Evolutionary conservation across 2,888 invertebrate species (phyloP).

Genomic region (Zhuqinia jingwanae): DNA sequence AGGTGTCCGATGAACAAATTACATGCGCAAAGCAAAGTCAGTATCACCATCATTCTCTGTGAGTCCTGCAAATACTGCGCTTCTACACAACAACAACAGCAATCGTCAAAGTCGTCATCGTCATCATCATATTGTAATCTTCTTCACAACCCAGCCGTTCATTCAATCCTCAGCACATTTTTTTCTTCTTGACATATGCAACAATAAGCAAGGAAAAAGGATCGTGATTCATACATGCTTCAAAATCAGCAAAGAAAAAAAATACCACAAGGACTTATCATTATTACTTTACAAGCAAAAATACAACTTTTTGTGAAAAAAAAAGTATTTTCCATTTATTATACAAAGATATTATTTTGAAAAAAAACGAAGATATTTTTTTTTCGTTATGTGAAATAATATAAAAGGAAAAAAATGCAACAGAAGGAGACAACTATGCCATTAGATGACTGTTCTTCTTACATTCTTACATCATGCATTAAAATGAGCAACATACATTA

Average conservation of each 20-base stretch:
- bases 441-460: conserved; percentile 52
- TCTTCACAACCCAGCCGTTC: conserved; percentile 52
- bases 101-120: conserved; percentile 18
- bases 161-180: conserved; percentile 46
- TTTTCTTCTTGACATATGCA: conserved; percentile 38
- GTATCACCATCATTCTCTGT: conserved; percentile 8
- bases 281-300: not conserved
- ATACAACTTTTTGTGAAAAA: conserved; percentile 41
- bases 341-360: too few species aligned
- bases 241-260: conserved; percentile 54
- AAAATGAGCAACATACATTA: conserved; percentile 25
- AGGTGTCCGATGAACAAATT: conserved; percentile 67
- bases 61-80: not conserved
- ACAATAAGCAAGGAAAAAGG: conserved; percentile 16
- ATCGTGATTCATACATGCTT: conserved; percentile 53
- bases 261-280: conserved; percentile 63
- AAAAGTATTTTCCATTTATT: conserved; percentile 44
- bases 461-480: conserved; percentile 60
- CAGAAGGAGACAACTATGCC: conserved; percentile 34
- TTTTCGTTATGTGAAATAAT: conserved; percentile 12
- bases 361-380: conserved; percentile 47
- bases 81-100: too few species aligned
- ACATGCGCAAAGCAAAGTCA: conserved; percentile 54
- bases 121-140: conserved; percentile 38
- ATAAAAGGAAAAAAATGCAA: not conserved